A percentile compares a stretch with the other conserved stretches of the same genome.
Evolutionary conservation across 2,888 invertebrate genomes (phyloP).

Genomic region (Torymus aiolomorphi): DNA sequence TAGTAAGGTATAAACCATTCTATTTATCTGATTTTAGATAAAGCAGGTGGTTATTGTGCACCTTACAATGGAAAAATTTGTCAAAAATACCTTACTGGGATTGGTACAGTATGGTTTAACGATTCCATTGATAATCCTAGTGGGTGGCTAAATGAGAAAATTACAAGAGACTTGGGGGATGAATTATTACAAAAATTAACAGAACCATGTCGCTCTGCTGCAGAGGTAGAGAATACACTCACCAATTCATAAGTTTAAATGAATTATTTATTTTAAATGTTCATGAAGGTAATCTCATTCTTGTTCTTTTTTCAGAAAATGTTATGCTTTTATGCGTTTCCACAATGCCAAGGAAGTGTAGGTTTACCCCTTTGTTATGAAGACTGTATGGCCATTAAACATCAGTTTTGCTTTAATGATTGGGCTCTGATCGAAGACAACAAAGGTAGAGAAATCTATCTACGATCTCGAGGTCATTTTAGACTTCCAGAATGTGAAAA

Average conservation of each 20-base stretch:
- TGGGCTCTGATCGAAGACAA: conserved; percentile 94
- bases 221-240: conserved; percentile 80
- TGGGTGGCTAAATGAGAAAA: conserved; percentile 89
- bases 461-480: conserved; percentile 91
- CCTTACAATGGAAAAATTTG: conserved; percentile 91
- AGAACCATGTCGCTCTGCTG: conserved; percentile 90
- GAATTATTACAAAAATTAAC: conserved; percentile 88
- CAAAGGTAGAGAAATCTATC: conserved; percentile 86
- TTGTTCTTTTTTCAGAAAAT: conserved; percentile 79
- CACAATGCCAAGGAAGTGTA: conserved; percentile 86
- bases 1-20: neutral
- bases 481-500: conserved; percentile 90
- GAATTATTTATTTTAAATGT: neutral
- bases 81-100: conserved; percentile 82
- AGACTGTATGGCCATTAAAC: conserved; percentile 93
- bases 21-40: conserved; percentile 36
- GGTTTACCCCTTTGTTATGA: conserved; percentile 92
- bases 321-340: conserved; percentile 94
- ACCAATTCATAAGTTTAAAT: conserved; percentile 4
- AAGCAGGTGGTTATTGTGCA: conserved; percentile 84
- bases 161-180: conserved; percentile 88
- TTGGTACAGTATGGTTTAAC: conserved; percentile 85
- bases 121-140: conserved; percentile 81
- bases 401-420: conserved; percentile 94
- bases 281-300: neutral